A percentile compares a stretch with the other conserved stretches of the same genome.
Conservation (phyloP, 2,888 invertebrate genomes). For the Eledona agricola region DNA sequence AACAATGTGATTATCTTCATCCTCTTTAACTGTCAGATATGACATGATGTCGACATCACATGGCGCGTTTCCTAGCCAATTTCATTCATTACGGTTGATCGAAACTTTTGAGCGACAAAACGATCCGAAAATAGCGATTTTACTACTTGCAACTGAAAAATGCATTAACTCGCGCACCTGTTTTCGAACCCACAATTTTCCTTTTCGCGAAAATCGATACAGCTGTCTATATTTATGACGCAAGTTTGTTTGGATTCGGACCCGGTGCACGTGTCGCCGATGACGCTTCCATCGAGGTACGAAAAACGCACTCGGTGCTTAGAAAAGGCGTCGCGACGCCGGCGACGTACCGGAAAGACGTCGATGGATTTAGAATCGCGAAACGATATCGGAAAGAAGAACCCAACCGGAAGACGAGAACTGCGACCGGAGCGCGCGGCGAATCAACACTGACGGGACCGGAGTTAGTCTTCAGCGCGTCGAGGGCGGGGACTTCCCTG, state of each 20-base stretch:
- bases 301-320: too few relatives aligned
- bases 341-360: too few relatives aligned
- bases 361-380: too few relatives aligned
- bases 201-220: constrained; percentile 12
- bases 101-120: too few relatives aligned
- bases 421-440: constrained; percentile 23
- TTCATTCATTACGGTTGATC: too few relatives aligned
- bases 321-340: too few relatives aligned
- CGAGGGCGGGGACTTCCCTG: constrained; percentile 36
- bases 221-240: constrained; percentile 18
- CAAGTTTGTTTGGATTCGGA: too few relatives aligned
- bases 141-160: background rate
- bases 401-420: constrained; percentile 5
- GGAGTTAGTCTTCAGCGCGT: constrained; percentile 35
- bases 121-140: constrained; percentile 1
- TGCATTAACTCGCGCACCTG: background rate
- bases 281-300: background rate
- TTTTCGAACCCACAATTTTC: constrained; percentile 6
- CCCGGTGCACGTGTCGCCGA: too few relatives aligned
- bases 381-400: constrained; percentile 7
- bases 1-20: constrained; percentile 34
- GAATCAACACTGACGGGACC: constrained; percentile 36
- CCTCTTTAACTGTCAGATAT: constrained; percentile 30
- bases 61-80: constrained; percentile 27
- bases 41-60: constrained; percentile 31